A percentile compares a stretch with the other conserved stretches of the same genome.
Conservation (phyloP, 2,113 vertebrate species). For the Tragelaphus imberbis region DNA sequence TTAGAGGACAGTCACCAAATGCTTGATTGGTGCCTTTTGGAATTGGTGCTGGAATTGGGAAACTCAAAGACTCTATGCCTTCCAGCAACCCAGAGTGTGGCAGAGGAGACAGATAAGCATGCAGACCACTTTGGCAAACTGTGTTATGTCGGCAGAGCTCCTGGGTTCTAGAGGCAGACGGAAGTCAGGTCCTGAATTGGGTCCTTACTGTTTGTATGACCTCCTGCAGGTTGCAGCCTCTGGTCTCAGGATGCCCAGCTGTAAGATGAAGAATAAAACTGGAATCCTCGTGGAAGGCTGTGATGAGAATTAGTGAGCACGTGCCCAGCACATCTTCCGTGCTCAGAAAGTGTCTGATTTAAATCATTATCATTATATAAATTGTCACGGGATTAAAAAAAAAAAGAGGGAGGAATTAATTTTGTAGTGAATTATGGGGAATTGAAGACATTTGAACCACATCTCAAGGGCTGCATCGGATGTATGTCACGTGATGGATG, state of each 20-base stretch:
- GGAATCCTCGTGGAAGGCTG: not conserved
- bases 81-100: not conserved
- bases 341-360: not conserved
- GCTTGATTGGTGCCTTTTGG: not conserved
- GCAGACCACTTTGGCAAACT: not conserved
- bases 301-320: not conserved
- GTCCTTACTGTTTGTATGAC: not conserved
- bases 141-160: not conserved
- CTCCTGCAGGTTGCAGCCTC: not conserved
- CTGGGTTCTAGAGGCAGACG: not conserved
- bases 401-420: not conserved
- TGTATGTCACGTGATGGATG: not conserved
- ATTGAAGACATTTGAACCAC: not conserved
- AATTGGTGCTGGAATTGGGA: not conserved
- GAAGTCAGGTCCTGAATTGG: not conserved
- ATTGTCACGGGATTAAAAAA: not conserved
- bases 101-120: not conserved
- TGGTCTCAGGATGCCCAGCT: not conserved
- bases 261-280: not conserved
- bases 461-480: not conserved
- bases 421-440: not conserved
- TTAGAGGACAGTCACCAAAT: not conserved
- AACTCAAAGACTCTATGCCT: not conserved
- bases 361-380: not conserved
- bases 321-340: fast-evolving